Conservation (phyloP, 2,797 vertebrate species). For the Menidia menidia region DNA sequence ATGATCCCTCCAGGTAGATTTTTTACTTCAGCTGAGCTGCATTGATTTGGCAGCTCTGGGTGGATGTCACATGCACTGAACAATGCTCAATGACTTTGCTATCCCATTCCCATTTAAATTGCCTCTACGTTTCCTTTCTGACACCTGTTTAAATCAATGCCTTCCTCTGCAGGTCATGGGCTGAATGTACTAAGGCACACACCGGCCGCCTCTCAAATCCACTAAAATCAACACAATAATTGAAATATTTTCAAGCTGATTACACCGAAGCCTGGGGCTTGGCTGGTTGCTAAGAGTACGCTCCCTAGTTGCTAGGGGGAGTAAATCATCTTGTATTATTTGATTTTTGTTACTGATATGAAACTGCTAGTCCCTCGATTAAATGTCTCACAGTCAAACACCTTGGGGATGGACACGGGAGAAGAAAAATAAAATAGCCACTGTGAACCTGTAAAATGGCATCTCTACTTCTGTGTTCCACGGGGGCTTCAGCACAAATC, state of each 20-base stretch:
- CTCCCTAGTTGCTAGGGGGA: conserved; percentile 99
- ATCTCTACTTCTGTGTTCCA: conserved; percentile 96
- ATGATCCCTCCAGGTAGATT: conserved; percentile 97
- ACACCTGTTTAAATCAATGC: conserved; percentile 99
- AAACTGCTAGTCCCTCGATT: conserved; percentile 99
- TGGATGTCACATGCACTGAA: conserved; percentile 95
- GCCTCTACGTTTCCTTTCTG: conserved; percentile 98
- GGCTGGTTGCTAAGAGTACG: conserved; percentile 99
- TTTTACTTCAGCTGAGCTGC: conserved; percentile 91
- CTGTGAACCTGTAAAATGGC: conserved; percentile 99
- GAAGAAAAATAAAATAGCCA: conserved; percentile 93
- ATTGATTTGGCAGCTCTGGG: conserved; percentile 94
- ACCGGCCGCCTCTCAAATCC: conserved; percentile 99
- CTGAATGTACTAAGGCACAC: conserved; percentile 96
- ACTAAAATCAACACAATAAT: conserved; percentile 99
- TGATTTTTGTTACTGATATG: conserved; percentile 99
- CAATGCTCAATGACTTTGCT: conserved; percentile 89
- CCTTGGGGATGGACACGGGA: conserved; percentile 96
- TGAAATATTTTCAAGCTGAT: conserved; percentile 99
- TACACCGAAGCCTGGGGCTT: conserved; percentile 98
- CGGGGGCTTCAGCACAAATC: conserved; percentile 88
- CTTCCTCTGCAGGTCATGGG: conserved; percentile 99
- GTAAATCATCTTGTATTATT: conserved; percentile 99
- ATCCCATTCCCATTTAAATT: conserved; percentile 99
- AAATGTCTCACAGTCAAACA: conserved; percentile 99